phyloP scores from a whole-genome alignment of 2,888 invertebrate genomes.

The Hydrotaea diabolus region DNA sequence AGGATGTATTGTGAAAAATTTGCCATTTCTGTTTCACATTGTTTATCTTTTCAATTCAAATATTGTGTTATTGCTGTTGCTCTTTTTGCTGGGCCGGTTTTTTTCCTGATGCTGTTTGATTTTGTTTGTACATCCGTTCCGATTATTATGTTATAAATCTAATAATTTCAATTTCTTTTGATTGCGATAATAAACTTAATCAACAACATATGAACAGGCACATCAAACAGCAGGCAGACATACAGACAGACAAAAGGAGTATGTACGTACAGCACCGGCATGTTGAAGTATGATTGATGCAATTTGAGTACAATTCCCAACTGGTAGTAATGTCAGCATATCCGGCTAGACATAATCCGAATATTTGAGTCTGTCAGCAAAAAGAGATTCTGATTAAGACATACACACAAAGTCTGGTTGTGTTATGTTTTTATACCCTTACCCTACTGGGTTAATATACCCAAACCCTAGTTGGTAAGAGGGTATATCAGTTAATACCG shows the following conservation, averaged over 20 bases:
- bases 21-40: constrained; percentile 3
- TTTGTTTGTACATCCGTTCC: not conserved
- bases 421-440: no score
- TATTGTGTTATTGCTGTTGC: not conserved
- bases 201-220: constrained; percentile 5
- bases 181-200: constrained; percentile 35
- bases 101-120: not conserved
- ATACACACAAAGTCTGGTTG: no score
- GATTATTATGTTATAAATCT: constrained; percentile 37
- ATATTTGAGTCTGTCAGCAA: no score
- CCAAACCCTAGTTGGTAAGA: no score
- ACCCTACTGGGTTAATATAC: no score
- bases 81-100: not conserved
- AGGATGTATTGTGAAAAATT: constrained; percentile 7
- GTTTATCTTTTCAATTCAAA: constrained; percentile 3
- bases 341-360: no score
- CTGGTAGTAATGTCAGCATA: no score
- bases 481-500: no score
- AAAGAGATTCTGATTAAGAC: no score
- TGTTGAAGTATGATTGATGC: not conserved
- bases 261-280: not conserved
- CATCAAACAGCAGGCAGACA: not conserved
- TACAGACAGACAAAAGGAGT: no score
- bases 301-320: no score
- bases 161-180: constrained; percentile 35